A percentile compares a stretch with the other conserved stretches of the same genome.
Evolutionary conservation across 2,888 invertebrate genomes (phyloP).

Genomic region (Drosophila austrosaltans): DNA sequence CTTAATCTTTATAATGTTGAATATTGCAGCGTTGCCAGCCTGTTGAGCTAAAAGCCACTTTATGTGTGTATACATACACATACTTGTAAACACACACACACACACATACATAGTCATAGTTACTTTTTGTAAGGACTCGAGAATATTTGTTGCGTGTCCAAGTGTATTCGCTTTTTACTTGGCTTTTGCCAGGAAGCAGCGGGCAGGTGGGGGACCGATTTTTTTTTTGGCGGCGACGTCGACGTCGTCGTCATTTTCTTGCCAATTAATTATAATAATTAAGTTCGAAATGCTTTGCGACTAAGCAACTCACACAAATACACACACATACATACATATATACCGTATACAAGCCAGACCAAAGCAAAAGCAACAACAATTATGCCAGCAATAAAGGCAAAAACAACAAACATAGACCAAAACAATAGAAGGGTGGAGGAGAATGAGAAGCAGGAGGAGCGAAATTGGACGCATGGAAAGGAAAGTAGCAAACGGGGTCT

Average conservation of each 20-base stretch:
- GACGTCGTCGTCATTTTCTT: constrained; percentile 57
- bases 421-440: constrained; percentile 13
- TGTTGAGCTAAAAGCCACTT: constrained; percentile 5
- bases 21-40: constrained; percentile 34
- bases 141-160: constrained; percentile 45
- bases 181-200: constrained; percentile 17
- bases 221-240: constrained; percentile 27
- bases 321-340: constrained; percentile 19
- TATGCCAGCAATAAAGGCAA: constrained; percentile 24
- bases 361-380: constrained; percentile 26
- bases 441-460: too few species aligned
- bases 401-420: constrained; percentile 6
- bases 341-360: constrained; percentile 22
- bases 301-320: constrained; percentile 57
- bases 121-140: constrained; percentile 4
- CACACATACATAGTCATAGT: background rate
- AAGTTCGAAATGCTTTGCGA: constrained; percentile 76
- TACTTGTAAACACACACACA: background rate
- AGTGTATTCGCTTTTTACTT: constrained; percentile 28
- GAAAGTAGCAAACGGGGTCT: constrained; percentile 8
- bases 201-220: background rate
- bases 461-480: background rate
- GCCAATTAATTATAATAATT: constrained; percentile 76
- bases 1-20: constrained; percentile 9
- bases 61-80: background rate